Evolutionary conservation across 2,797 vertebrate genomes (phyloP).

Genomic region (Fistularia tabacaria): DNA sequence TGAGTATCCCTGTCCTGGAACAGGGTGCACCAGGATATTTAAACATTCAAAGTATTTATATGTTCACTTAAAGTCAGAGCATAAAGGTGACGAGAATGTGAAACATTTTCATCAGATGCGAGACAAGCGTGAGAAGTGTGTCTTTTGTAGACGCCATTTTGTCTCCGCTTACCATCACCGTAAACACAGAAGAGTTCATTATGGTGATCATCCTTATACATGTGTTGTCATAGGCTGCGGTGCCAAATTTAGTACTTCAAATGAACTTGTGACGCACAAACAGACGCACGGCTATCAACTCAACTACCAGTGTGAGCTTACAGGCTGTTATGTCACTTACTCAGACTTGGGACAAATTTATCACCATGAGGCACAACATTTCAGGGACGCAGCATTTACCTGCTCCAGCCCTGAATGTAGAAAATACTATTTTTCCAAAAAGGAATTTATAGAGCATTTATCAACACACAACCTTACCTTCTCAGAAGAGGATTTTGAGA

Average conservation of each 20-base stretch:
- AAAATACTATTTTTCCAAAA: constrained; percentile 93
- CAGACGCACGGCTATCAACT: constrained; percentile 88
- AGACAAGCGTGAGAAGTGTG: constrained; percentile 91
- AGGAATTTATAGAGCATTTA: constrained; percentile 87
- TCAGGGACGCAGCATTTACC: constrained; percentile 90
- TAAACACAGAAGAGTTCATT: constrained; percentile 86
- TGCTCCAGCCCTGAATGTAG: constrained; percentile 86
- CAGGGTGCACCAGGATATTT: constrained; percentile 85
- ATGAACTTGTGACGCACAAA: constrained; percentile 91
- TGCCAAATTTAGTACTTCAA: constrained; percentile 82
- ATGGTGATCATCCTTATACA: constrained; percentile 83
- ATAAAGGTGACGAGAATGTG: constrained; percentile 88
- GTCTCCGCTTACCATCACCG: constrained; percentile 88
- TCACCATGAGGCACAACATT: constrained; percentile 97
- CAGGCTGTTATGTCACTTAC: constrained; percentile 90
- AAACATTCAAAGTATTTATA: constrained; percentile 97
- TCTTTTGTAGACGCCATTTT: constrained; percentile 91
- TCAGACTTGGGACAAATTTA: constrained; percentile 93
- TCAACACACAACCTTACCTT: constrained; percentile 82
- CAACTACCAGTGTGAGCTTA: constrained; percentile 88
- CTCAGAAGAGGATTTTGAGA: constrained; percentile 77
- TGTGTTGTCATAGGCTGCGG: constrained; percentile 89
- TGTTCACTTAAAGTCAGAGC: constrained; percentile 92
- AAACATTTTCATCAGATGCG: constrained; percentile 92
- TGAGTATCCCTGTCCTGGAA: constrained; percentile 90